phyloP scores from a whole-genome alignment of 2,888 invertebrate species.

The Corythucha ciliata region DNA sequence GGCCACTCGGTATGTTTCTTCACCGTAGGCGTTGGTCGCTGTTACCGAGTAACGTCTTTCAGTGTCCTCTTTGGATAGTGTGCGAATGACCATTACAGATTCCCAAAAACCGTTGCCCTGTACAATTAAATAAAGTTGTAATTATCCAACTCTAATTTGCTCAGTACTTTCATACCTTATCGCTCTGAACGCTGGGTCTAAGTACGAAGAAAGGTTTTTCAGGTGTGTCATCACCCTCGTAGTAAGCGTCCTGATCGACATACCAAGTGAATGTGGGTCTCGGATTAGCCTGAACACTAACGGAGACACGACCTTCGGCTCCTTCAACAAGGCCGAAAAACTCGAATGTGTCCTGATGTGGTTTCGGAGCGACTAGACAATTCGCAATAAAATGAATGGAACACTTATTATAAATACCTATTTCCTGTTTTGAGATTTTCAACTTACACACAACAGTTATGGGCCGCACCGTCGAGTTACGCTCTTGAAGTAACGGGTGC shows the following conservation, averaged over 20 bases:
- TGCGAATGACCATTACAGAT: constrained; percentile 55
- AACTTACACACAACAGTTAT: constrained; percentile 23
- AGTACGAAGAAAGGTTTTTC: constrained; percentile 13
- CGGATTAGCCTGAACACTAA: constrained; percentile 65
- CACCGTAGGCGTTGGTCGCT: constrained; percentile 60
- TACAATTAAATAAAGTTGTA: constrained; percentile 8
- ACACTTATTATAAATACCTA: too few species aligned
- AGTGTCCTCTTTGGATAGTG: constrained; percentile 64
- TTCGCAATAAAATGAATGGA: constrained; percentile 4
- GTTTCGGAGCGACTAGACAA: constrained; percentile 54
- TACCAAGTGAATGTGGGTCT: constrained; percentile 60
- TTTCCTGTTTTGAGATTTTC: too few species aligned
- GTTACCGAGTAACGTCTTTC: constrained; percentile 58
- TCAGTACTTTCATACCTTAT: constrained; percentile 7
- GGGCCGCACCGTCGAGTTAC: constrained; percentile 14
- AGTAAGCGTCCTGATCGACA: constrained; percentile 49
- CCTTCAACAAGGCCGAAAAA: constrained; percentile 67
- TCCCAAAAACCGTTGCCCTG: constrained; percentile 61
- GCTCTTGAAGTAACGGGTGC: constrained; percentile 51
- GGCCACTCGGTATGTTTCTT: constrained; percentile 53
- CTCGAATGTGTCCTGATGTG: constrained; percentile 49
- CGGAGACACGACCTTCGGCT: constrained; percentile 58
- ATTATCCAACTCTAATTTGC: neutral
- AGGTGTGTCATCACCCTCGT: constrained; percentile 46
- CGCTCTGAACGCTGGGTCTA: constrained; percentile 33